Percentiles rank a stretch among this genome's conserved stretches.
Conservation (phyloP, 2,113 vertebrate species). For the Paratilapia polleni region DNA sequence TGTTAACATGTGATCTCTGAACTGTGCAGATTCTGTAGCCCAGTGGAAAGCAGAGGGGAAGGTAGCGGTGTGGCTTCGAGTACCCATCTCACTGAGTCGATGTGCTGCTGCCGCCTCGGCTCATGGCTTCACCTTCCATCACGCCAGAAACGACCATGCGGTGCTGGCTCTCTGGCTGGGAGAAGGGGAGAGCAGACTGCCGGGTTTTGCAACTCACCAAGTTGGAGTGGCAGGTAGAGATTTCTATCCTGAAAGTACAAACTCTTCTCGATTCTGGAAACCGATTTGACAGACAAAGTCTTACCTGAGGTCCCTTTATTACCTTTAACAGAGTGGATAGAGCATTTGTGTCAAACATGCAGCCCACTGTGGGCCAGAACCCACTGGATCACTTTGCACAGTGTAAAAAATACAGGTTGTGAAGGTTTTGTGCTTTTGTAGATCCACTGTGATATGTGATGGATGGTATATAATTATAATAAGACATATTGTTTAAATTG, state of each 20-base stretch:
- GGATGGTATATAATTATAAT: no score
- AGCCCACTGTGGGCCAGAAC: neutral
- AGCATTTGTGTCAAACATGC: neutral
- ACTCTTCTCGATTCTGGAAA: neutral
- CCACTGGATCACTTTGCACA: neutral
- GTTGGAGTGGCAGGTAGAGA: slow-evolving; percentile 91
- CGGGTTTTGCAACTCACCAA: slow-evolving; percentile 90
- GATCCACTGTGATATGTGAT: no score
- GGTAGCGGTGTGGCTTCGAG: slow-evolving; percentile 85
- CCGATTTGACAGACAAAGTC: neutral
- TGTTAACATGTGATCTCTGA: neutral
- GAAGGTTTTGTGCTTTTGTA: no score
- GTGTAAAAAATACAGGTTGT: no score
- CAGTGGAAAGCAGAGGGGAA: slow-evolving; percentile 85
- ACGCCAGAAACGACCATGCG: slow-evolving; percentile 78
- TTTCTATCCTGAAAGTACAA: accelerated
- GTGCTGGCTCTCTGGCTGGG: slow-evolving; percentile 88
- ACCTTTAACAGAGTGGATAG: neutral
- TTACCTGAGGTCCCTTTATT: neutral
- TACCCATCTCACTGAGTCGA: slow-evolving; percentile 87
- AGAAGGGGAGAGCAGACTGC: slow-evolving; percentile 84
- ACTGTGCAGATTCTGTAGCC: slow-evolving; percentile 78
- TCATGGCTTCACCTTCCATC: slow-evolving; percentile 91
- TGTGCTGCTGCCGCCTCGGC: slow-evolving; percentile 80
- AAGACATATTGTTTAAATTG: no score